These are phyloP conservation scores for Drosophila testacea DNA, from an alignment of 2,888 invertebrate species.

Conservation along the genomic window DNA sequence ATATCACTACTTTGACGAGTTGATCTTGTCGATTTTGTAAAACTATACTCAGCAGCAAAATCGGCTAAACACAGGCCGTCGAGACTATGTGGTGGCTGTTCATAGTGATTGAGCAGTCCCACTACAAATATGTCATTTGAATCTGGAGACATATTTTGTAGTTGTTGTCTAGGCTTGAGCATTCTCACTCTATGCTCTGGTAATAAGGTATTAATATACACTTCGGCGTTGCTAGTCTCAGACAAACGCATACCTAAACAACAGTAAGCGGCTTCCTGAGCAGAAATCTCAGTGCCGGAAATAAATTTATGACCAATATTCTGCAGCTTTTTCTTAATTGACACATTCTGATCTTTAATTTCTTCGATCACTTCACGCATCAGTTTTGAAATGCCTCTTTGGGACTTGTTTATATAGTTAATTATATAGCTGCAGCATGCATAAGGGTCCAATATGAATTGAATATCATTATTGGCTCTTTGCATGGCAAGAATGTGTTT, in stretches of 20 bases:
- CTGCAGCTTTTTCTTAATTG: conserved; percentile 8
- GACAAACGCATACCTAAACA: conserved; percentile 14
- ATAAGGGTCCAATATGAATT: conserved; percentile 16
- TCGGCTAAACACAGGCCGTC: too few relatives aligned
- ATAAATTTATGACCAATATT: conserved; percentile 14
- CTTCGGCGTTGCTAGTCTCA: conserved; percentile 13
- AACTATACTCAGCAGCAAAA: too few relatives aligned
- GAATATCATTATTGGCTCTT: conserved; percentile 21
- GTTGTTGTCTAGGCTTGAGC: conserved; percentile 19
- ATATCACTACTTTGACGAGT: too few relatives aligned
- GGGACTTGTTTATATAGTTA: conserved; percentile 21
- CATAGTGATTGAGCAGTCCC: background rate
- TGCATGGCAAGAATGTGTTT: conserved; percentile 16
- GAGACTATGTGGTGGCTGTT: too few relatives aligned
- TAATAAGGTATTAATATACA: conserved; percentile 26
- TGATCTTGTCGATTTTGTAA: too few relatives aligned
- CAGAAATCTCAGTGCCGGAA: background rate
- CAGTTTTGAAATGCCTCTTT: conserved; percentile 20
- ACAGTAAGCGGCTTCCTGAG: conserved; percentile 12
- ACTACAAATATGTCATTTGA: conserved; percentile 1
- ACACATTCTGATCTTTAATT: background rate
- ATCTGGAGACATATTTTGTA: background rate
- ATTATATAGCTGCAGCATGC: conserved; percentile 19
- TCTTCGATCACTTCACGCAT: conserved; percentile 13
- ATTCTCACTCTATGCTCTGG: conserved; percentile 34